Evolutionary conservation across 1,140 invertebrate genomes (phyloP).

Genomic region (Orius insidiosus): DNA sequence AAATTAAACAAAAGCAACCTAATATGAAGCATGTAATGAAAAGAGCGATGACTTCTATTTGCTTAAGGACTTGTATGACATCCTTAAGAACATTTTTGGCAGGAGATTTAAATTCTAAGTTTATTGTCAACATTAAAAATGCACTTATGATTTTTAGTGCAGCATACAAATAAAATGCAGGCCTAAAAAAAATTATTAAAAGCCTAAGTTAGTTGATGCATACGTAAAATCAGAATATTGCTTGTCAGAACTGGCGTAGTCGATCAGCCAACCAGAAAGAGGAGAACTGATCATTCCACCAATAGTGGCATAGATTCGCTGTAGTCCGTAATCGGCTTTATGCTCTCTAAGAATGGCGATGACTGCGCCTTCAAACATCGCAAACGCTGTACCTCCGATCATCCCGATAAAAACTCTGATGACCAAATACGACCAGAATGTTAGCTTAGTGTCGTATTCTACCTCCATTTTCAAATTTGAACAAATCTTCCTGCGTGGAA

Average conservation of each 20-base stretch:
- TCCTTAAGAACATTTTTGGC: constrained; percentile 51
- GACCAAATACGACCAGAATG: constrained; percentile 59
- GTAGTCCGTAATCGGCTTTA: constrained; percentile 60
- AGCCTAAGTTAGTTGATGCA: background rate
- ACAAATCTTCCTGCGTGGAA: constrained; percentile 37
- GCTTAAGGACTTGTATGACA: constrained; percentile 47
- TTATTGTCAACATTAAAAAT: constrained; percentile 49
- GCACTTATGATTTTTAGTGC: constrained; percentile 47
- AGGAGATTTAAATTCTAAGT: constrained; percentile 59
- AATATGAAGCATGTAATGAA: constrained; percentile 54
- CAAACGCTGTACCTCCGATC: constrained; percentile 45
- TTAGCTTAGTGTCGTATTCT: constrained; percentile 42
- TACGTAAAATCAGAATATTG: constrained; percentile 55
- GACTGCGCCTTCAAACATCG: constrained; percentile 69
- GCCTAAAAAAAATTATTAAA: constrained; percentile 31
- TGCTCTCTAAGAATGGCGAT: constrained; percentile 59
- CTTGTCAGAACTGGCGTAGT: constrained; percentile 38
- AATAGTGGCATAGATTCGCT: constrained; percentile 58
- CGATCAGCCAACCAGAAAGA: constrained; percentile 54
- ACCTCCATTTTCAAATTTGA: constrained; percentile 36
- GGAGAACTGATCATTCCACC: constrained; percentile 66
- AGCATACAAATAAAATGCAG: constrained; percentile 65
- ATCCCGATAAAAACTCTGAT: constrained; percentile 51
- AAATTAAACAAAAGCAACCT: constrained; percentile 26
- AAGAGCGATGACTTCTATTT: constrained; percentile 53